Percentiles rank a stretch among this genome's conserved stretches.
Conservation (phyloP, 2,888 invertebrate species). For the Rhingia rostrata region DNA sequence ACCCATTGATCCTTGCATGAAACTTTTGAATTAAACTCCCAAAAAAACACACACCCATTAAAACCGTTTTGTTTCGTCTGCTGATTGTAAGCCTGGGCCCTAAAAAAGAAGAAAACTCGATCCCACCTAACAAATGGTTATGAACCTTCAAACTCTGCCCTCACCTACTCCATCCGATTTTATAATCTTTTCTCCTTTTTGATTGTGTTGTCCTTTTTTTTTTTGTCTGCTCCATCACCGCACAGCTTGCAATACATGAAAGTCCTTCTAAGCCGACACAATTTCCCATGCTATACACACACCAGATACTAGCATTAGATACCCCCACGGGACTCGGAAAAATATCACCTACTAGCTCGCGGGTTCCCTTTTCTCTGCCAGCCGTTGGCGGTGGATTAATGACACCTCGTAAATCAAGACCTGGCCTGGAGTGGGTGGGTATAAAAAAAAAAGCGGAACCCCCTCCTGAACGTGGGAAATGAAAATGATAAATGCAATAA, state of each 20-base stretch:
- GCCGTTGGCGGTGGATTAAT: conserved; percentile 72
- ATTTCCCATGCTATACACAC: conserved; percentile 21
- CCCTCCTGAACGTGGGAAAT: conserved; percentile 62
- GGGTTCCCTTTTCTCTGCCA: conserved; percentile 38
- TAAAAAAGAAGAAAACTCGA: conserved; percentile 1
- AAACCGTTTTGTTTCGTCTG: conserved; percentile 23
- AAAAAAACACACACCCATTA: conserved; percentile 13
- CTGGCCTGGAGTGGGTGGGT: conserved; percentile 2
- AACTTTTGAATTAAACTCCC: not conserved
- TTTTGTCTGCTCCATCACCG: not conserved
- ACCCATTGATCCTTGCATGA: too few relatives aligned
- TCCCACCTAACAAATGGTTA: conserved; percentile 17
- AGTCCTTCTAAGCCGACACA: conserved; percentile 62
- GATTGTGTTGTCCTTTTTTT: not conserved
- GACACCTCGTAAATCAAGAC: conserved; percentile 73
- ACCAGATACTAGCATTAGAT: conserved; percentile 45
- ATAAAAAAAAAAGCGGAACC: conserved; percentile 21
- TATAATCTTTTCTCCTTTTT: not conserved
- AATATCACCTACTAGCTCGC: conserved; percentile 18
- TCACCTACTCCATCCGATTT: not conserved
- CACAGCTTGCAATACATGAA: conserved; percentile 60
- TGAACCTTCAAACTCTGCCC: conserved; percentile 31
- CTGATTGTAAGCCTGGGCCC: conserved; percentile 28
- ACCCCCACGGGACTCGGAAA: conserved; percentile 40
- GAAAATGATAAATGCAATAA: conserved; percentile 75